A percentile compares a stretch with the other conserved stretches of the same genome.
Evolutionary conservation across 2,888 invertebrate genomes (phyloP).

Genomic region (Melanostoma mellinum): DNA sequence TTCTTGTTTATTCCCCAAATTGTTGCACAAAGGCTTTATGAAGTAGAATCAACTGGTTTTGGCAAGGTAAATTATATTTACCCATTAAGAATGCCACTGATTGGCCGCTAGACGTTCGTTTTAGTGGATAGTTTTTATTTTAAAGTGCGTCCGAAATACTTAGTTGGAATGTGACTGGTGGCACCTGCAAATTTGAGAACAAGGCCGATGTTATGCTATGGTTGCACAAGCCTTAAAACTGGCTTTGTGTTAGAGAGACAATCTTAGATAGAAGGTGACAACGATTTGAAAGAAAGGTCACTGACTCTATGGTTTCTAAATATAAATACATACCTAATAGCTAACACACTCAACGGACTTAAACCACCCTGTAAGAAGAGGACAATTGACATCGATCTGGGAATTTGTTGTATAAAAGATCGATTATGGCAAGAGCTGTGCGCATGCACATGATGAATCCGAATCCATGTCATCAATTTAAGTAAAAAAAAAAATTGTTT

Average conservation of each 20-base stretch:
- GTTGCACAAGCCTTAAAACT: neutral
- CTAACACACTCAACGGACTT: too few relatives aligned
- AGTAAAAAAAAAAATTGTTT: too few relatives aligned
- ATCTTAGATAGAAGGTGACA: too few relatives aligned
- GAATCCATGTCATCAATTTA: too few relatives aligned
- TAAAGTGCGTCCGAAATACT: constrained; percentile 15
- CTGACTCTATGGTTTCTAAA: too few relatives aligned
- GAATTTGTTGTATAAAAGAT: too few relatives aligned
- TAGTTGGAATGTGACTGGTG: constrained; percentile 42
- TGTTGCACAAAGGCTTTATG: constrained; percentile 42
- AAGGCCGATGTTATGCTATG: constrained; percentile 29
- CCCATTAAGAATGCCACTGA: constrained; percentile 2
- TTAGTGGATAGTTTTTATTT: constrained; percentile 13
- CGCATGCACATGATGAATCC: too few relatives aligned
- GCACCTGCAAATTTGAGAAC: constrained; percentile 37
- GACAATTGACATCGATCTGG: too few relatives aligned
- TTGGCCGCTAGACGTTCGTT: constrained; percentile 16
- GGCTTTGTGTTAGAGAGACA: neutral
- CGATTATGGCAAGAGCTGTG: too few relatives aligned
- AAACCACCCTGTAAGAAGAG: too few relatives aligned
- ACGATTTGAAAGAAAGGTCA: too few relatives aligned
- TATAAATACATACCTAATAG: too few relatives aligned
- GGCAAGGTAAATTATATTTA: constrained; percentile 10
- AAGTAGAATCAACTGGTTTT: constrained; percentile 40
- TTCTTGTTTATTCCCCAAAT: constrained; percentile 41